Evolutionary conservation across 2,888 invertebrate genomes (phyloP), one percentile per base, ranked within the genome.

Genomic region (Idaea aversata): DNA sequence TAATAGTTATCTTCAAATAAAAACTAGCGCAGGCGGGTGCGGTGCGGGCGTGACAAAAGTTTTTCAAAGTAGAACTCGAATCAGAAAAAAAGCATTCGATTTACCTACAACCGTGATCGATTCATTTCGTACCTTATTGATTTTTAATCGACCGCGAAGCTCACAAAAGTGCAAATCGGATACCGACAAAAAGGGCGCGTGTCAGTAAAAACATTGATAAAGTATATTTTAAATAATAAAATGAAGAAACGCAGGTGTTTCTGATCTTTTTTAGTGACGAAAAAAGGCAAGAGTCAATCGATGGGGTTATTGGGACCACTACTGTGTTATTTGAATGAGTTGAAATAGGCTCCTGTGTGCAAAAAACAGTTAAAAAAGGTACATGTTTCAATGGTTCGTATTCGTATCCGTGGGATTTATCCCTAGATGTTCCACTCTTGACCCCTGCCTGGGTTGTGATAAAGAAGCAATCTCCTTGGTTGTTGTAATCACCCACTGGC

Each of bases 101-200:
- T 87, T 90, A 87, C 89, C 86, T 85, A 90, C 89, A 79, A 90
- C 90, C 88, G 90, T 81, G 92, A 87, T 86, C 84, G 80, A 82
- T 85, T 86, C 84, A 80, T 91, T 87, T 84, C 85, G 78, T 71
- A 77, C 83, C 76, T 87, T 91, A 91, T 91, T 90, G 90, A 91
- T 90, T 92, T 90, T 88, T 84, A 89, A 92, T 89, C 85, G 74
- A 80, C 83, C 86, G 85, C 88, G 84, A 80, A 86, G 83, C 77
- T 77, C 74, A 85, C 75, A 84, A 85, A 82, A 80, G 79, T 82
- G 77, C 81, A 13, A 47, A 47, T 47, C 47, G 47, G 47, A 47
- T 47, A 47, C 10, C 47, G 75, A 73, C 77, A 73, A 78, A 72
- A 62, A 74, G 72, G 47, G 74, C 77, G 75, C 75, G 77, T 77